These are phyloP conservation scores for Chroicocephalus ridibundus DNA, from an alignment of 2,113 vertebrate genomes.

Conservation along the genomic window DNA sequence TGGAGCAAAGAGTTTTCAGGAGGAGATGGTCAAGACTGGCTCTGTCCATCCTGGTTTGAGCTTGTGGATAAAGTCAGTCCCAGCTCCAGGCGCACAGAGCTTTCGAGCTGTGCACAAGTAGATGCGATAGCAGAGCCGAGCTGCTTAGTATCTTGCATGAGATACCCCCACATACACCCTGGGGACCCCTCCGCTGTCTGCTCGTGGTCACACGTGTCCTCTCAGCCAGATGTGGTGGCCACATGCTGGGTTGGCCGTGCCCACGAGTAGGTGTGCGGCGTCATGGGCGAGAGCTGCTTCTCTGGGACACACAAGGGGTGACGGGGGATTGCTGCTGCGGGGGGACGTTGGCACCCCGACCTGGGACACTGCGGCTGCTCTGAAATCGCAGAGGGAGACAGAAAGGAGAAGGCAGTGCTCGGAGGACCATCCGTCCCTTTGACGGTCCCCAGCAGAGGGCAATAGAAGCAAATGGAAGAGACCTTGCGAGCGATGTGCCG, in stretches of 20 bases:
- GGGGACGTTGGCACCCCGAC: neutral
- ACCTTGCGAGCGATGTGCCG: neutral
- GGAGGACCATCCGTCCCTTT: neutral
- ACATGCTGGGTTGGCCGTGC: fast-evolving
- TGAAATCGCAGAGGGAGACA: fast-evolving
- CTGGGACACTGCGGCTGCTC: neutral
- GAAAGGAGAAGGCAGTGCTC: neutral
- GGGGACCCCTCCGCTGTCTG: fast-evolving
- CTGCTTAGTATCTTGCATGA: neutral
- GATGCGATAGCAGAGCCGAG: neutral
- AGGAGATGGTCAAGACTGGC: neutral
- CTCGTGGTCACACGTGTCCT: fast-evolving
- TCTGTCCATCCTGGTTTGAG: neutral
- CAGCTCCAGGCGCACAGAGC: fast-evolving
- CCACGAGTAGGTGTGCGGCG: fast-evolving
- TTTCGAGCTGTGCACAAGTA: neutral
- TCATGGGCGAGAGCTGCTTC: neutral
- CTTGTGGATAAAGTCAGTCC: too few species aligned
- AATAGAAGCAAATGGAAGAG: constrained; percentile 57
- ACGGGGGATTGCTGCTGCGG: fast-evolving
- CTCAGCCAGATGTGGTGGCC: neutral
- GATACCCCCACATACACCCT: fast-evolving
- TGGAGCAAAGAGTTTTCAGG: neutral
- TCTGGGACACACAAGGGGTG: fast-evolving
- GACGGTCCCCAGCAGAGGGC: constrained; percentile 56